Percentiles rank a stretch among this genome's conserved stretches.
Conservation (phyloP, 2,113 vertebrate genomes). For the Microtus ochrogaster region DNA sequence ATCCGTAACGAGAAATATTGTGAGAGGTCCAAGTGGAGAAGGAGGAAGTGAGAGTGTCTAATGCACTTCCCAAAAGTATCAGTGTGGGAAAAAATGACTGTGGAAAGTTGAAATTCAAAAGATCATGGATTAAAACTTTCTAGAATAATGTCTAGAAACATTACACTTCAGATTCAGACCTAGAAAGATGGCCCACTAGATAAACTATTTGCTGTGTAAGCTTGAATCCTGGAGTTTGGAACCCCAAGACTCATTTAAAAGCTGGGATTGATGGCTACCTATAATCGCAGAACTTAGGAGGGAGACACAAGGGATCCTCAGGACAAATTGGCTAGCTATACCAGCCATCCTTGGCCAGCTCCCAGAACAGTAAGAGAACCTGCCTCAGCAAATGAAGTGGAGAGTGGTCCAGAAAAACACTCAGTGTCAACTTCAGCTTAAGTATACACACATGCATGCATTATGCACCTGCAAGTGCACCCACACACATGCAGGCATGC, state of each 20-base stretch:
- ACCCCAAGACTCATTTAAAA: no score
- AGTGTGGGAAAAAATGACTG: not conserved
- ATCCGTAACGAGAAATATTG: not conserved
- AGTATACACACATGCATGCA: not conserved
- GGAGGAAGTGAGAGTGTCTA: not conserved
- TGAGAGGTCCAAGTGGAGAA: not conserved
- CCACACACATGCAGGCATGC: not conserved
- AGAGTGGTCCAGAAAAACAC: not conserved
- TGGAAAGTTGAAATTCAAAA: conserved; percentile 2
- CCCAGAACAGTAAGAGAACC: not conserved
- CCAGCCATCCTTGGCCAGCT: no score
- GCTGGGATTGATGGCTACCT: not conserved
- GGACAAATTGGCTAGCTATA: not conserved
- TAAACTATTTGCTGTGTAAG: not conserved
- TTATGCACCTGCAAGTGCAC: no score
- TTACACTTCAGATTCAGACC: not conserved
- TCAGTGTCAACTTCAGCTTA: not conserved
- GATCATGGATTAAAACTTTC: conserved; percentile 9
- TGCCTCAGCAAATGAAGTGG: not conserved
- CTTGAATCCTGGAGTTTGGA: no score
- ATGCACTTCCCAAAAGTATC: not conserved
- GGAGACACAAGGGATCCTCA: not conserved
- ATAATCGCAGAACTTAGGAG: not conserved
- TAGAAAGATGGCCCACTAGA: not conserved
- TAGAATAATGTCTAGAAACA: not conserved